Conservation (phyloP, 2,797 vertebrate species). For the Acanthurus lineatus region DNA sequence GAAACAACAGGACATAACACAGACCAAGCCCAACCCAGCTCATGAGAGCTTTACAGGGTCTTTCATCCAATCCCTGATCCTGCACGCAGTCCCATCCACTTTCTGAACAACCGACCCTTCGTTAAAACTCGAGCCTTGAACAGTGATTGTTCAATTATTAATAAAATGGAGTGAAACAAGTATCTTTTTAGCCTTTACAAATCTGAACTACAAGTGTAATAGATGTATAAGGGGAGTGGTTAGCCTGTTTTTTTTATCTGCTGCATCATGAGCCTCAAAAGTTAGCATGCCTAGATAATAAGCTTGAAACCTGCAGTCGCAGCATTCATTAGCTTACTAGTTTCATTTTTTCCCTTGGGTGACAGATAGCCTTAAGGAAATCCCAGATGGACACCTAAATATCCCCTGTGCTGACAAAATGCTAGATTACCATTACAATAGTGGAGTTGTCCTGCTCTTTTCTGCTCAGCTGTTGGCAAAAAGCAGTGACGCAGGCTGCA, state of each 20-base stretch:
- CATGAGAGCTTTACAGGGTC: constrained; percentile 27
- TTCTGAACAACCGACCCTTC: constrained; percentile 23
- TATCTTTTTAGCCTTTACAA: constrained; percentile 10
- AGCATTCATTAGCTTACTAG: background rate
- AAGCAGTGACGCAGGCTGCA: too few relatives aligned
- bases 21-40: constrained; percentile 48
- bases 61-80: constrained; percentile 29
- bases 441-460: background rate
- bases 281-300: background rate
- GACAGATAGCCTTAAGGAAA: background rate
- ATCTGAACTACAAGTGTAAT: background rate
- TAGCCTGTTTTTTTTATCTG: too few relatives aligned
- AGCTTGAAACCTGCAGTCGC: background rate
- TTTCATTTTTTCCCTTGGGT: background rate
- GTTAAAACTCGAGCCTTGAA: background rate
- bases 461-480: too few relatives aligned
- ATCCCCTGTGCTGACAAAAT: background rate
- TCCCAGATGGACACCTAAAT: background rate
- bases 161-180: too few relatives aligned
- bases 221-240: too few relatives aligned
- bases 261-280: background rate
- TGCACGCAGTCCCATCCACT: constrained; percentile 2
- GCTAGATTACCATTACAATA: background rate
- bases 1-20: constrained; percentile 52
- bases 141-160: background rate